Percentiles rank a stretch among this genome's conserved stretches.
Conservation (phyloP, 2,888 invertebrate genomes). For the Nephrotoma guestfalica region DNA sequence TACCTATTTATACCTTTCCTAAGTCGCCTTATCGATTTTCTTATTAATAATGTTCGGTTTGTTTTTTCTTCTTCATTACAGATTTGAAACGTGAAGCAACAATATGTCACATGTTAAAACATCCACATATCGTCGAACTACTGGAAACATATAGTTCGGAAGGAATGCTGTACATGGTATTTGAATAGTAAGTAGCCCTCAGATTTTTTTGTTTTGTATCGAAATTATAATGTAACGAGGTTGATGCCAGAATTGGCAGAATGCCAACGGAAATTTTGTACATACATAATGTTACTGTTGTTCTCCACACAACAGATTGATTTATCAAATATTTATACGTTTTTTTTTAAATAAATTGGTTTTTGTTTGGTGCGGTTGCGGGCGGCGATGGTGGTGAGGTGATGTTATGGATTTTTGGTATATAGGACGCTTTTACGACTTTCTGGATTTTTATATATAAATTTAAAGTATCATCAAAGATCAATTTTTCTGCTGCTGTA, state of each 20-base stretch:
- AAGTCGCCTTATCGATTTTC: neutral
- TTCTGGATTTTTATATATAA: neutral
- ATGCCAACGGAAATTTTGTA: neutral
- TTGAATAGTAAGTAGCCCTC: slow-evolving; percentile 84
- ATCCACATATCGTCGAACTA: slow-evolving; percentile 96
- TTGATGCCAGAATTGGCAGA: neutral
- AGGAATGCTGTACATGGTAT: slow-evolving; percentile 98
- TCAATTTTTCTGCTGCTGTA: neutral
- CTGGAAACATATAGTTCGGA: slow-evolving; percentile 97
- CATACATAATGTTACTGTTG: neutral
- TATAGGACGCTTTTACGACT: neutral
- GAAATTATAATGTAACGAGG: too few species aligned
- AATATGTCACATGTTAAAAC: slow-evolving; percentile 97
- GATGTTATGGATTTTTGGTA: neutral
- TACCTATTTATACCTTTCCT: neutral
- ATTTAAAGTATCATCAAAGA: neutral
- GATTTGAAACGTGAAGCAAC: slow-evolving; percentile 97
- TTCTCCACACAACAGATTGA: neutral
- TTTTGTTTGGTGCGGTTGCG: neutral
- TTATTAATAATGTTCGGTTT: neutral
- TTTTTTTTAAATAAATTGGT: neutral
- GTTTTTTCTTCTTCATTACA: slow-evolving; percentile 34
- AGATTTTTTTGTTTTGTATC: too few species aligned
- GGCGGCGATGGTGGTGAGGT: neutral
- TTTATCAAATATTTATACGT: neutral